Conservation (phyloP, 2,888 invertebrate species). For the Falcaria lacertinaria region DNA sequence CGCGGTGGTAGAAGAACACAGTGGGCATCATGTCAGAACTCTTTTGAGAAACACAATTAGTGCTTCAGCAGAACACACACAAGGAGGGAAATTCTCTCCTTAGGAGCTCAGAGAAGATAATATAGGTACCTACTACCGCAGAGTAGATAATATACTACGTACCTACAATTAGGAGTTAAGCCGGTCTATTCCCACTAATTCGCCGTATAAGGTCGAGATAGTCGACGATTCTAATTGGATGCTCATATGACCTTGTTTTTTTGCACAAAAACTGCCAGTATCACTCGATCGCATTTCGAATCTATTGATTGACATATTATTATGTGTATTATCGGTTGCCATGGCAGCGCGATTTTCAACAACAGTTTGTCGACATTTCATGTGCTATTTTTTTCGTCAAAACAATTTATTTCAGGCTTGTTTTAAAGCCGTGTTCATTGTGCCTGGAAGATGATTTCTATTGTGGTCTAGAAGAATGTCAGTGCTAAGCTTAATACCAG, state of each 20-base stretch:
- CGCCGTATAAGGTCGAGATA: no score
- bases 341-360: slow-evolving; percentile 47
- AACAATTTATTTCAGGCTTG: slow-evolving; percentile 13
- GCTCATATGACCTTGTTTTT: slow-evolving; percentile 12
- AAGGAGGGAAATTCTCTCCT: no score
- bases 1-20: no score
- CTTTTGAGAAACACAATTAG: no score
- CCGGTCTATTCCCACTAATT: no score
- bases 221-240: slow-evolving; percentile 12
- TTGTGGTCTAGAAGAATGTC: slow-evolving; percentile 56
- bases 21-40: no score
- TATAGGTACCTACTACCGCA: no score
- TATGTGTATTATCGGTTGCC: slow-evolving; percentile 38
- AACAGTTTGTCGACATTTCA: slow-evolving; percentile 12
- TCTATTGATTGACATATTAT: slow-evolving; percentile 41
- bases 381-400: not conserved
- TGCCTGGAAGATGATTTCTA: slow-evolving; percentile 44
- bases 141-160: no score
- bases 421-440: slow-evolving; percentile 37
- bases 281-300: slow-evolving; percentile 30
- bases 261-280: slow-evolving; percentile 18
- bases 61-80: no score
- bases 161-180: no score
- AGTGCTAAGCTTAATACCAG: slow-evolving; percentile 71
- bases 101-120: no score